Conservation (phyloP, 2,113 vertebrate genomes). For the Austrofundulus limnaeus region DNA sequence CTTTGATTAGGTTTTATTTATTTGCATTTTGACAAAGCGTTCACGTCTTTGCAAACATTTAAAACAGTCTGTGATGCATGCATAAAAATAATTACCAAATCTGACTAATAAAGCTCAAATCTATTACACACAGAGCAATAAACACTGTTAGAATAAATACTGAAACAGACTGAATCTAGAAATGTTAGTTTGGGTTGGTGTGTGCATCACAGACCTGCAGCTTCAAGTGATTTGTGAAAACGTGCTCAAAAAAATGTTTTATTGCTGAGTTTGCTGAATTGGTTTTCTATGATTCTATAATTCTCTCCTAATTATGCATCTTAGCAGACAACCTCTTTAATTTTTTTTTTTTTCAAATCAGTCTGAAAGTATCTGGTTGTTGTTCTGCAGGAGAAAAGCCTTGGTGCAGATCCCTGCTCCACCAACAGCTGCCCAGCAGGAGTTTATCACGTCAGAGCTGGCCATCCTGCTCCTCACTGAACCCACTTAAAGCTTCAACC, state of each 20-base stretch:
- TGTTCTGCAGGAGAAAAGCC: conserved; percentile 7
- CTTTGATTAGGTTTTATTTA: no score
- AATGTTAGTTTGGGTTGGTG: background rate
- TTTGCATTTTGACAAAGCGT: background rate
- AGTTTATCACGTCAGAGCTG: conserved; percentile 44
- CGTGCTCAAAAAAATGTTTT: no score
- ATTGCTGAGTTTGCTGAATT: background rate
- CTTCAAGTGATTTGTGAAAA: no score
- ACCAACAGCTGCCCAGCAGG: conserved; percentile 23
- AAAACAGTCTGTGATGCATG: background rate
- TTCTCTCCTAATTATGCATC: background rate
- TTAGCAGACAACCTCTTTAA: background rate
- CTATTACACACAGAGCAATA: no score
- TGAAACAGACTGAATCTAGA: background rate
- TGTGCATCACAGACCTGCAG: background rate
- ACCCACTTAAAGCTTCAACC: conserved; percentile 36
- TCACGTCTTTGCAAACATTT: background rate
- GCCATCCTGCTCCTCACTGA: conserved; percentile 11
- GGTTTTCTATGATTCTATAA: background rate
- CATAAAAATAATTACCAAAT: background rate
- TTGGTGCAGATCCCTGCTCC: conserved; percentile 28
- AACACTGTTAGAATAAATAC: no score
- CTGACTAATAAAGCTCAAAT: background rate
- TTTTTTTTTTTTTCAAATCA: no score
- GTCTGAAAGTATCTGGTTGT: conserved; percentile 21